Percentiles rank a stretch among this genome's conserved stretches.
Conservation (phyloP, 2,888 invertebrate genomes). For the Archaeoteleia sp. region DNA sequence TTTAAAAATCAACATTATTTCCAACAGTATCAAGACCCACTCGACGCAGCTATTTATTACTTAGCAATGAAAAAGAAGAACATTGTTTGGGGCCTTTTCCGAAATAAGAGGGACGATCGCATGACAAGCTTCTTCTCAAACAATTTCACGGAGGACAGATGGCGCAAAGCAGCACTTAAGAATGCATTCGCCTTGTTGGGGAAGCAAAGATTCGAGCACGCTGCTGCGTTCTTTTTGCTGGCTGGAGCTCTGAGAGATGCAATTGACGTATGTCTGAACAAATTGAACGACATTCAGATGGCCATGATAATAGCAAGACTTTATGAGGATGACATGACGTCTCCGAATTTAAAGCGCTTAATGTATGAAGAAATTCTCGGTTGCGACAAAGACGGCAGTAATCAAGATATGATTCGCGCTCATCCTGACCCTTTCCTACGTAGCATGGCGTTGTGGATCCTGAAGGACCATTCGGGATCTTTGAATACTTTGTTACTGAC, state of each 20-base stretch:
- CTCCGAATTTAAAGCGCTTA: conserved; percentile 83
- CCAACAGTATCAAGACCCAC: conserved; percentile 88
- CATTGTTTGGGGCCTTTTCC: conserved; percentile 94
- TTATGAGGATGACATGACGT: conserved; percentile 87
- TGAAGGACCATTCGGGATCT: conserved; percentile 92
- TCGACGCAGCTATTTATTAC: conserved; percentile 98
- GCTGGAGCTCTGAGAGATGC: conserved; percentile 97
- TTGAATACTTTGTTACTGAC: conserved; percentile 88
- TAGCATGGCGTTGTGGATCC: conserved; percentile 97
- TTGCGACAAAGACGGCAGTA: conserved; percentile 77
- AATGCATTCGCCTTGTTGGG: conserved; percentile 98
- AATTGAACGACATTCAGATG: conserved; percentile 95
- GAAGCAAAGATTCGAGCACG: conserved; percentile 97
- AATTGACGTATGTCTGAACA: conserved; percentile 92
- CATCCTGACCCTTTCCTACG: conserved; percentile 98
- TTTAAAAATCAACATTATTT: neutral
- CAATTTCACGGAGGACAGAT: conserved; percentile 93
- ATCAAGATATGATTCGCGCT: conserved; percentile 83
- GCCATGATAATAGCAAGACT: conserved; percentile 95
- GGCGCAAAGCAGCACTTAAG: conserved; percentile 98
- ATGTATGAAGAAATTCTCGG: conserved; percentile 88
- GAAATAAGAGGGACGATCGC: conserved; percentile 89
- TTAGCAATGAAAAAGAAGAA: conserved; percentile 99
- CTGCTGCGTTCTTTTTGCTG: conserved; percentile 97
- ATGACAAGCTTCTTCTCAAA: conserved; percentile 97